Percentiles rank a stretch among this genome's conserved stretches.
phyloP scores from a whole-genome alignment of 2,888 invertebrate species.

The Spisula solida region DNA sequence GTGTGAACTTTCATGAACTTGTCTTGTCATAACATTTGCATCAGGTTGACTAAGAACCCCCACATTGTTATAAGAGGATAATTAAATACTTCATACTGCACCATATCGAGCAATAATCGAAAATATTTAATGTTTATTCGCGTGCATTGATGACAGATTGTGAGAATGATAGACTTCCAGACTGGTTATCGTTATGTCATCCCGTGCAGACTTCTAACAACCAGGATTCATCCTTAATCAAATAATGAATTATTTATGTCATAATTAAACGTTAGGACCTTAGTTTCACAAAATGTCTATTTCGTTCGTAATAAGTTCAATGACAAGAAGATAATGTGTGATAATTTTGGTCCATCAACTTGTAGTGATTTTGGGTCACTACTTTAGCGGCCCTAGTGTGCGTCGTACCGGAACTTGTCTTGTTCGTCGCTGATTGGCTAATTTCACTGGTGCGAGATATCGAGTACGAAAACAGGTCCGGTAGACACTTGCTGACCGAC shows the following conservation, averaged over 20 bases:
- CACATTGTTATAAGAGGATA: neutral
- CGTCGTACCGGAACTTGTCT: no score
- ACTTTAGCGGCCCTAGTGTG: no score
- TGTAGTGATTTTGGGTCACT: no score
- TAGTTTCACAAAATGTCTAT: no score
- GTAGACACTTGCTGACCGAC: no score
- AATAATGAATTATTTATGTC: neutral
- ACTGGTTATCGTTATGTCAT: neutral
- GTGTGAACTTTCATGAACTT: neutral
- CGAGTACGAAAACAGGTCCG: no score
- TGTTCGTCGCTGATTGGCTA: no score
- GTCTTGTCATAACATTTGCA: neutral
- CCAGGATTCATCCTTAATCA: neutral
- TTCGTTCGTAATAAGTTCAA: no score
- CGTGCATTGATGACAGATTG: neutral
- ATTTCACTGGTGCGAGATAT: no score
- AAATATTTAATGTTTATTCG: conserved; percentile 9
- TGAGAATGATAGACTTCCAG: neutral
- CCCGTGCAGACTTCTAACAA: neutral
- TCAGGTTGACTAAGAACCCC: neutral
- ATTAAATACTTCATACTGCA: conserved; percentile 1
- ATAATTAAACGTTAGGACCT: neutral
- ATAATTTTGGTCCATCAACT: no score
- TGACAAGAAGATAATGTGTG: no score
- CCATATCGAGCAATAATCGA: neutral